Evolutionary conservation across 2,797 vertebrate species (phyloP), one percentile per base, ranked within the genome.

Genomic region (Scleropages formosus): DNA sequence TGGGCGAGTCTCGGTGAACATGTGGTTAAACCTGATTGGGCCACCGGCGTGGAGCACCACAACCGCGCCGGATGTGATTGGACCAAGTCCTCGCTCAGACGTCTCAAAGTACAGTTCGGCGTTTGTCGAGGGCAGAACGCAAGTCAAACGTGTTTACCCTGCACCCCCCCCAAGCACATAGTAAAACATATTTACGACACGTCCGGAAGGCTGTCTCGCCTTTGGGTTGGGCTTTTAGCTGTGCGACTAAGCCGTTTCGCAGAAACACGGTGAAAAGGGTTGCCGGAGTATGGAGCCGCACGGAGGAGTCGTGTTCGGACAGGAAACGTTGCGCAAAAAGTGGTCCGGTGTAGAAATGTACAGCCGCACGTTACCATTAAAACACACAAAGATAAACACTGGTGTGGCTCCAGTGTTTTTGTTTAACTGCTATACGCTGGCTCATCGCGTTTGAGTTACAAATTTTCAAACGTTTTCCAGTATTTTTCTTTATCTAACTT

Each of bases 241-340:
- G n/a, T 39, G n/a, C 44, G 53, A 27, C 69, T 53, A 51, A 26
- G 20, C 67, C 46, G 8, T 18, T 27, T 70, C 22, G 47, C 46
- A 56, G n/a, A n/a, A n/a, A n/a, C n/a, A 51, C 70, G 47, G 63
- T 53, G 22, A 22, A 8, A n/a, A 56, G 26, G 49, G 46, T 70
- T 56, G 18, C 47, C 4, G 22, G 49, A 67, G 20, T 10, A 0
- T 67, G 65, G 44, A 67, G 16, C 10, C n/a, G 46, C 44, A 67
- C 20, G 3, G 9, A 26, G 49, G 16, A 16, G 8, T 8, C 16
- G 24, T 70, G 68, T 70, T 70, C 51, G 46, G 47, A 22, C 67
- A 67, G 65, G 65, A 67, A 67, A 67, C 67, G 65, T 67, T 47
- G 46, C 46, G 12, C 8, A 67, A 20, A 15, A 67, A 47, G 22